Conservation (phyloP, 2,888 invertebrate genomes). For the Apodemia zela region DNA sequence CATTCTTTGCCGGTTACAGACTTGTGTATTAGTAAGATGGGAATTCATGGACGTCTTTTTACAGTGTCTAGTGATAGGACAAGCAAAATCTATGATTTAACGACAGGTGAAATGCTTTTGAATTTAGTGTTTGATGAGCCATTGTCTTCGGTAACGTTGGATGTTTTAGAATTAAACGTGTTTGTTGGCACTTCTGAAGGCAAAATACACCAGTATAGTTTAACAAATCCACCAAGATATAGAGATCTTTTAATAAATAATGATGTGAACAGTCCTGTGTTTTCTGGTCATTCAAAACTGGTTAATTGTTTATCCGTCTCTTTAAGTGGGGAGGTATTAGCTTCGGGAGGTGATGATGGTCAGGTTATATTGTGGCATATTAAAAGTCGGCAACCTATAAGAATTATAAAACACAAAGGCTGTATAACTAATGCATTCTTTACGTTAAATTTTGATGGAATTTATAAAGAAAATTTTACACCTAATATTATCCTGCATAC, state of each 20-base stretch:
- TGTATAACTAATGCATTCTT: slow-evolving; percentile 86
- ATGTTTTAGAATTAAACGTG: slow-evolving; percentile 84
- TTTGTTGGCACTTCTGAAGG: slow-evolving; percentile 89
- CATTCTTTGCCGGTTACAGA: slow-evolving; percentile 91
- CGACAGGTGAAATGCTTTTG: slow-evolving; percentile 84
- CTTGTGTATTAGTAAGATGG: slow-evolving; percentile 86
- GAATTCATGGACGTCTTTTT: slow-evolving; percentile 84
- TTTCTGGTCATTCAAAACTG: slow-evolving; percentile 84
- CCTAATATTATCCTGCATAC: slow-evolving; percentile 79
- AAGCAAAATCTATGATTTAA: slow-evolving; percentile 89
- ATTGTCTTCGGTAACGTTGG: slow-evolving; percentile 84
- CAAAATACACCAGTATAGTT: slow-evolving; percentile 83
- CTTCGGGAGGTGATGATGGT: slow-evolving; percentile 89
- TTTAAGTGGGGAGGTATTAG: slow-evolving; percentile 83
- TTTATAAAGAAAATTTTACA: slow-evolving; percentile 80
- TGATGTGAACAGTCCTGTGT: slow-evolving; percentile 72
- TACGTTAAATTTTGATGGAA: slow-evolving; percentile 79
- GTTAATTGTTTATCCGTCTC: slow-evolving; percentile 88
- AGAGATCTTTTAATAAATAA: slow-evolving; percentile 83
- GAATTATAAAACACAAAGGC: slow-evolving; percentile 87
- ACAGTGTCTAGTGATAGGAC: slow-evolving; percentile 91
- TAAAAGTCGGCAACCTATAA: slow-evolving; percentile 85
- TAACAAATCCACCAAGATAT: slow-evolving; percentile 84
- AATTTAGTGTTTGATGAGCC: slow-evolving; percentile 87
- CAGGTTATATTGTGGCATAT: slow-evolving; percentile 91